Base-by-base conservation (phyloP, 2,797 vertebrate species). In the Knipowitschia caucasica region DNA sequence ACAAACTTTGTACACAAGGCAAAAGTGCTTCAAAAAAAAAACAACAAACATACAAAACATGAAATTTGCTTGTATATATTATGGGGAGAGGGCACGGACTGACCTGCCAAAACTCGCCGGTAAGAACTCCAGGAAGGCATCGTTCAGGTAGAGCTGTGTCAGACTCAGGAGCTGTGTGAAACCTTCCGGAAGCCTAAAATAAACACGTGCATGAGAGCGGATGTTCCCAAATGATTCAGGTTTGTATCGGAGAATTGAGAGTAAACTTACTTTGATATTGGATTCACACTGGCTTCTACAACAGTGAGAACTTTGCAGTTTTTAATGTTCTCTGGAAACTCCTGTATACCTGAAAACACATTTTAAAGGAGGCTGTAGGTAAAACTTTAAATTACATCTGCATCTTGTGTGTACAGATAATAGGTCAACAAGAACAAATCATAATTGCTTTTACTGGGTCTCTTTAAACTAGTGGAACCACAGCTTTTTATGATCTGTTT, bases 271-370 rank as follows among this genome's bases (percentile, higher is more conserved):
- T 99, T 99, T 62, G 96, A 95, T 87, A 99, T 99, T 44, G 95
- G 97, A 77, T 99, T 99, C 75, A 99, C 96, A 18, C 96, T 99
- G 73, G 96, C 96, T 79, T 99, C 96, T 49, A 99, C 92, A 61
- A 96, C 59, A 64, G 94, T 84, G 73, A 99, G 88, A 73, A 94
- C 90, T 89, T 98, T 99, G 88, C 96, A 99, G 58, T 98, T 98
- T 84, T 99, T 99, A 63, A 99, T 99, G 73, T 98, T 98, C 89
- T 99, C 96, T 81, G 96, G 96, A 91, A 99, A 98, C 85, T 99
- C 96, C 78, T 98, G 96, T 88, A 99, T 98, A 85, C 94, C 96
- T 99, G 42, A 43, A 58, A 61, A 58, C 34, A 29, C 27, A 39
- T 15, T 33, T 59, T 51, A 31, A 38, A 64, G 30, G 9, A 3